Evolutionary conservation across 2,797 vertebrate genomes (phyloP), one percentile per base, ranked within the genome.

Genomic region (Odontamblyopus rebecca): DNA sequence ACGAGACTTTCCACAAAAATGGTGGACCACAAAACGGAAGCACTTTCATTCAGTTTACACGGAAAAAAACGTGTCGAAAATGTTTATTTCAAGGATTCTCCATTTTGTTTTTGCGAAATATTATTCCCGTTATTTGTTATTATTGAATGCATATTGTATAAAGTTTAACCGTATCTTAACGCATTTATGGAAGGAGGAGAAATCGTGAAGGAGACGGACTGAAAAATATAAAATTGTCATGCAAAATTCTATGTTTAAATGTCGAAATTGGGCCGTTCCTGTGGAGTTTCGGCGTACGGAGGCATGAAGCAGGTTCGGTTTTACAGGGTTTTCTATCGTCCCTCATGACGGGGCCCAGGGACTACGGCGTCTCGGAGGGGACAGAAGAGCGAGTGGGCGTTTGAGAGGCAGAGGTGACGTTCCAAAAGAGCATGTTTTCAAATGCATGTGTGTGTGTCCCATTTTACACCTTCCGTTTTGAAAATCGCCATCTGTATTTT

Each of bases 221-320:
- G 12, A 65, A 67, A 50, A 57, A n/a, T 48, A 50, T 59, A 71
- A 71, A 54, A 35, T 70, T 5, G 64, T 60, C 68, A 64, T 66
- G 70, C 53, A 50, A 78, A 38, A 71, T 65, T 78, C 70, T 79
- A 76, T 77, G 63, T 51, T 53, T n/a, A 66, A 9, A 26, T 15
- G 26, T 29, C 8, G 16, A 19, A 62, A 67, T 44, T 8, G n/a
- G 69, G 79, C 76, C 88, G 64, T 1, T 85, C 89, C 89, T 89
- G 91, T 77, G 82, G 91, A 91, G 80, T 92, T 90, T 92, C 90
- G 83, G 67, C 72, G 68, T 56, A 70, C 1, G 51, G 90, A 91
- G 78, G 86, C 5, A 91, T 92, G 91, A 92, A 91, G 85, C 91
- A 88, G 90, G 86, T 72, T 54, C 74, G 86, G 78, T 78, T 68